Conservation (phyloP, 23 tunicate genomes). For the Styela plicata region DNA sequence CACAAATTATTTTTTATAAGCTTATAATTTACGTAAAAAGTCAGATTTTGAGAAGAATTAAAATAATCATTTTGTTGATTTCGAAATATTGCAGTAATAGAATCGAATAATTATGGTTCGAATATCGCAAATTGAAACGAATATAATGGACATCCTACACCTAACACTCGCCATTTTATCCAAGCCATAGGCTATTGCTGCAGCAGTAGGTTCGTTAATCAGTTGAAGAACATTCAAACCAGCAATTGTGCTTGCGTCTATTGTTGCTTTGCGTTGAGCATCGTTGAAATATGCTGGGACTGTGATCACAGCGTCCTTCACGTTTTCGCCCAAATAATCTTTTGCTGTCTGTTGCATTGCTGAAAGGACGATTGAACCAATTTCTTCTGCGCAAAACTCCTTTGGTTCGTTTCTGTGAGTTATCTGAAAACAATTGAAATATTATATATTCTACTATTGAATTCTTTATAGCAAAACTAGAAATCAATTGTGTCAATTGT, state of each 20-base stretch:
- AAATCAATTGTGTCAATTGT: too few relatives aligned
- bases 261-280: conserved; percentile 59
- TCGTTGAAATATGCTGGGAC: neutral
- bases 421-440: too few relatives aligned
- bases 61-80: too few relatives aligned
- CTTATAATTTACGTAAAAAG: too few relatives aligned
- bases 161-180: conserved; percentile 41
- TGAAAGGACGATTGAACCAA: neutral
- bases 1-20: neutral
- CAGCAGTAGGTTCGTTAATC: conserved; percentile 92
- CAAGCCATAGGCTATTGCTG: conserved; percentile 91
- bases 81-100: too few relatives aligned
- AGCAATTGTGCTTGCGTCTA: conserved; percentile 90
- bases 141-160: too few relatives aligned
- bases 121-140: too few relatives aligned
- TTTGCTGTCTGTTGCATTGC: neutral
- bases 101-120: too few relatives aligned
- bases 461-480: too few relatives aligned
- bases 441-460: too few relatives aligned
- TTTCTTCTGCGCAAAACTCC: neutral
- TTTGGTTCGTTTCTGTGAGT: neutral
- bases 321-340: neutral
- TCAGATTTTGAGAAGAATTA: neutral
- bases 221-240: conserved; percentile 77
- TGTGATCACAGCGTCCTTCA: neutral